A percentile compares a stretch with the other conserved stretches of the same genome.
phyloP scores from a whole-genome alignment of 2,888 invertebrate genomes.

The Arctia plantaginis region DNA sequence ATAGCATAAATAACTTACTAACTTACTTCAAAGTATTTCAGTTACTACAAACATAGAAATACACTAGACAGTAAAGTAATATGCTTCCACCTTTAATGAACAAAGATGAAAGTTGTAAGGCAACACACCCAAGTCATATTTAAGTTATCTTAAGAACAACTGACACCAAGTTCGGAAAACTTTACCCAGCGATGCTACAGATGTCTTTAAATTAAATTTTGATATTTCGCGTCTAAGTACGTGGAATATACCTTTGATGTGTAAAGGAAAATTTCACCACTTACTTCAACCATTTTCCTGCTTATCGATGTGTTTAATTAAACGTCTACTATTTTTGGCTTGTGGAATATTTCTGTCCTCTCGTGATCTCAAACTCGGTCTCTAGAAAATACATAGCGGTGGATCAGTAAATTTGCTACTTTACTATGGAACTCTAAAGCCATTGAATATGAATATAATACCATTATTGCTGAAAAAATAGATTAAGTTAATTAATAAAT shows the following conservation, averaged over 20 bases:
- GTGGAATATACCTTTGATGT: conserved; percentile 35
- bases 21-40: neutral
- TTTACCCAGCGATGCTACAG: conserved; percentile 53
- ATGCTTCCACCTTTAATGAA: conserved; percentile 50
- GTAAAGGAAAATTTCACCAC: conserved; percentile 26
- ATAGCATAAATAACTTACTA: neutral
- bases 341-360: neutral
- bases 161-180: conserved; percentile 61
- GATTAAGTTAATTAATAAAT: neutral
- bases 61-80: conserved; percentile 24
- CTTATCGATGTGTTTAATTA: neutral
- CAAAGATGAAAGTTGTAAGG: conserved; percentile 52
- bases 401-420: neutral
- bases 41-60: conserved; percentile 17
- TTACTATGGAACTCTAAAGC: neutral
- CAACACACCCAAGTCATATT: conserved; percentile 56
- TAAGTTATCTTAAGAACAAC: conserved; percentile 56
- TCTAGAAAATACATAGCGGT: neutral
- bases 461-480: no score
- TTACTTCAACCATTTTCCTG: neutral
- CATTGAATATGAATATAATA: neutral
- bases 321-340: neutral
- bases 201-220: conserved; percentile 64
- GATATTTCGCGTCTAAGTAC: conserved; percentile 41
- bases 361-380: neutral